phyloP scores from a whole-genome alignment of 2,113 vertebrate species.

The Leptosomus discolor region DNA sequence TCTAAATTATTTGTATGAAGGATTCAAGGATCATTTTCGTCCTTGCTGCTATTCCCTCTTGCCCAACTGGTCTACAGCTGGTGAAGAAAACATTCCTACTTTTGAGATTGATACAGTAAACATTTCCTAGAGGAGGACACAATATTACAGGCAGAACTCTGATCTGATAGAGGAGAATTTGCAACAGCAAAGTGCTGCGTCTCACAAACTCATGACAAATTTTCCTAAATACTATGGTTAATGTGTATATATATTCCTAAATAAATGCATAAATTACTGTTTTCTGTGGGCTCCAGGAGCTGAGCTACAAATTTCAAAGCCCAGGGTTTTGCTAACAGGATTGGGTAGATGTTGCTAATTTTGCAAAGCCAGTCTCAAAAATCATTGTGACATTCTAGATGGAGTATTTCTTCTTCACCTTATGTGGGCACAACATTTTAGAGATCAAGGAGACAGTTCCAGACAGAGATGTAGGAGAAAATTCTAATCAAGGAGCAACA shows the following conservation, averaged over 20 bases:
- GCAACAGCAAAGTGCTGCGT: not conserved
- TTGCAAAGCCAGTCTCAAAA: not conserved
- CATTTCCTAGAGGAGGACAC: not conserved
- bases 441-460: not conserved
- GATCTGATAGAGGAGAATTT: not conserved
- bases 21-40: conserved; percentile 4
- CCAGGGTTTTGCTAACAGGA: not conserved
- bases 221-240: not conserved
- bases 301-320: not conserved
- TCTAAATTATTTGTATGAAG: conserved; percentile 26
- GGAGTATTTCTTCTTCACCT: not conserved
- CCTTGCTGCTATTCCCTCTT: conserved; percentile 25
- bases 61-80: not conserved
- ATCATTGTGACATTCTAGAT: not conserved
- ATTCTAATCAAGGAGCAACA: not conserved
- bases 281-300: not conserved
- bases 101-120: not conserved
- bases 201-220: not conserved
- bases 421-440: not conserved
- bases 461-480: not conserved
- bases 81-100: not conserved
- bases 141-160: not conserved
- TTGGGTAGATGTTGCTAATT: not conserved
- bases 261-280: too few relatives aligned
- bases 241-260: too few relatives aligned